A percentile compares a stretch with the other conserved stretches of the same genome.
These are phyloP conservation scores for Bicyclus anynana DNA, from an alignment of 1,140 invertebrate genomes.

Conservation along the genomic window DNA sequence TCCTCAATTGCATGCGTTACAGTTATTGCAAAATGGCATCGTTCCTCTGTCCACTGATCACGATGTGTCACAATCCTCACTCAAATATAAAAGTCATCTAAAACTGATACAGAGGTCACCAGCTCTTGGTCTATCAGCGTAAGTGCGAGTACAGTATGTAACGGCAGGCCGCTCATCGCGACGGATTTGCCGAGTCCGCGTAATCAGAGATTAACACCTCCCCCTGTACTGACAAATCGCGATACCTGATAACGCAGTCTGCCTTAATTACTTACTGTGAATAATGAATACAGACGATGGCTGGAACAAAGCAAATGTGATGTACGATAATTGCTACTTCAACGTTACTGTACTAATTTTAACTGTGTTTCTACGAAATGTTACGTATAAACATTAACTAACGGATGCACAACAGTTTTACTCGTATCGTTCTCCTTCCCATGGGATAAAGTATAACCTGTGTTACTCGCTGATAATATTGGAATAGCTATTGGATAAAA, in stretches of 20 bases:
- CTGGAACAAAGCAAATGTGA: background rate
- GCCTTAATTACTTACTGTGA: conserved; percentile 9
- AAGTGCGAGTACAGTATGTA: conserved; percentile 59
- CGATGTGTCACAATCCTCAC: too few species aligned
- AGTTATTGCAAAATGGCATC: too few species aligned
- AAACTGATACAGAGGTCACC: background rate
- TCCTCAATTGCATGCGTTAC: too few species aligned
- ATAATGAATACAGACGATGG: conserved; percentile 6
- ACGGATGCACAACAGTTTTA: too few species aligned
- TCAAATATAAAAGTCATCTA: too few species aligned
- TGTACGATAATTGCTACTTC: background rate
- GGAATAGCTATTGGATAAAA: too few species aligned
- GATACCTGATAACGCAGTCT: conserved; percentile 15
- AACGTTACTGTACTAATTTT: background rate
- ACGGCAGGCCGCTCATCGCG: conserved; percentile 35
- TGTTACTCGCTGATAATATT: too few species aligned
- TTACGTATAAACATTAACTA: too few species aligned
- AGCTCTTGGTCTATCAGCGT: conserved; percentile 36
- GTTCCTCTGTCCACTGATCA: too few species aligned
- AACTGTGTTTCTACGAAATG: too few species aligned
- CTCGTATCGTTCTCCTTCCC: too few species aligned
- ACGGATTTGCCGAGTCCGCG: conserved; percentile 42
- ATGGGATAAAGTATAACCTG: too few species aligned
- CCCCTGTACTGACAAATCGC: conserved; percentile 14
- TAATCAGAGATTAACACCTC: conserved; percentile 42